phyloP scores from a whole-genome alignment of 2,113 vertebrate species.

The Cochlearius cochlearius region DNA sequence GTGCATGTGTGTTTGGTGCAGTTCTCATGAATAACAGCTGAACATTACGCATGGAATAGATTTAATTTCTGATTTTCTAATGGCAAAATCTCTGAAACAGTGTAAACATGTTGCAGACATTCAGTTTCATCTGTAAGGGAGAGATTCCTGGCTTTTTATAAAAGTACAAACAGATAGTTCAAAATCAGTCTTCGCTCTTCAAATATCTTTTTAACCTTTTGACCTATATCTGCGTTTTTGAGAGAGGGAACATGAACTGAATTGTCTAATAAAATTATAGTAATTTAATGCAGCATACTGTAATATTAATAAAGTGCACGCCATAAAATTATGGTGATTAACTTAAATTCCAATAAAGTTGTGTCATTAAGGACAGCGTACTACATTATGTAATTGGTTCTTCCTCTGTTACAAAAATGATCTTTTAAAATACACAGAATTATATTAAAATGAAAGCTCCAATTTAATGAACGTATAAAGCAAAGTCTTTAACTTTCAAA shows the following conservation, averaged over 20 bases:
- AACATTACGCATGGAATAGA: not conserved
- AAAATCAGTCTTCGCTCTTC: not conserved
- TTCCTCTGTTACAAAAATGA: constrained; percentile 6
- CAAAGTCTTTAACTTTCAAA: not conserved
- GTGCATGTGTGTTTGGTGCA: not conserved
- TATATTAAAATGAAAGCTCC: not conserved
- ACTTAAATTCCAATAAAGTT: constrained; percentile 29
- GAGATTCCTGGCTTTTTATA: not conserved
- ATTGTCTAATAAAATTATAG: constrained; percentile 23
- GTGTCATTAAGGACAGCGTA: not conserved
- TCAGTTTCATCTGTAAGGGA: not conserved
- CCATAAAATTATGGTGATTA: constrained; percentile 1
- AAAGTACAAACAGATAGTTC: not conserved
- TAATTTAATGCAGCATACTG: not conserved
- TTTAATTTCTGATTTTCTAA: not conserved
- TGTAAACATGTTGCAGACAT: not conserved
- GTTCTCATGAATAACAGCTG: accelerated
- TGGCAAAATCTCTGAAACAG: not conserved
- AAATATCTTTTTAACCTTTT: not conserved
- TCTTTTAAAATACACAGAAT: constrained; percentile 6
- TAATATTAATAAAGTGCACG: constrained; percentile 26
- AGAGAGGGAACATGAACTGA: not conserved
- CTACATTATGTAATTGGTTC: not conserved
- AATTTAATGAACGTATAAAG: not conserved
- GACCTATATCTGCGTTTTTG: not conserved